Evolutionary conservation across 2,797 vertebrate species (phyloP).

Genomic region (Synanceia verrucosa): DNA sequence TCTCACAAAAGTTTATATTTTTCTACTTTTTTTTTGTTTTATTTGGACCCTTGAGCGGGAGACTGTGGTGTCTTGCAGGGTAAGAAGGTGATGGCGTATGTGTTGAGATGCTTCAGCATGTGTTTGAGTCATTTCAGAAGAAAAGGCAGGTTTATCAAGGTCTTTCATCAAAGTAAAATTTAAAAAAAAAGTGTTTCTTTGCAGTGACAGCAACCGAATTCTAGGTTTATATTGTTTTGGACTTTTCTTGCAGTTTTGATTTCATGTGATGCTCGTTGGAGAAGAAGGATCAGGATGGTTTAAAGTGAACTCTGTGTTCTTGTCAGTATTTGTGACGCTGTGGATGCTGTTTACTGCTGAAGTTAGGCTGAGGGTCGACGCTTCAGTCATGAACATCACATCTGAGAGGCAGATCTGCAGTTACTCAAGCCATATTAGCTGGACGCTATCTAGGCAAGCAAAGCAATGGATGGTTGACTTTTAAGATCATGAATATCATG

Average conservation of each 20-base stretch:
- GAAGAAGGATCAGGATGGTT: neutral
- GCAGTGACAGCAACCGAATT: conserved; percentile 46
- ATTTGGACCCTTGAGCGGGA: conserved; percentile 51
- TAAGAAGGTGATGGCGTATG: conserved; percentile 36
- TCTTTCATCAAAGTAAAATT: conserved; percentile 83
- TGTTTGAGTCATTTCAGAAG: conserved; percentile 61
- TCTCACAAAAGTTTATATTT: conserved; percentile 81
- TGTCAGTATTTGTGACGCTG: conserved; percentile 28
- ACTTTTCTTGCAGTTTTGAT: conserved; percentile 55
- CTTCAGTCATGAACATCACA: neutral
- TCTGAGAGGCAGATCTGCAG: conserved; percentile 13
- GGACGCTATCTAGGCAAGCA: neutral
- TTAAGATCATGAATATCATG: neutral
- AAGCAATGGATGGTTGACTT: neutral
- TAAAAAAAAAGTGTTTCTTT: conserved; percentile 48
- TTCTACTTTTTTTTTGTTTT: conserved; percentile 76
- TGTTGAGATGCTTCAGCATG: conserved; percentile 42
- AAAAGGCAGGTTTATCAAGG: conserved; percentile 74
- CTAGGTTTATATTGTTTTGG: conserved; percentile 29
- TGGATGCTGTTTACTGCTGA: neutral
- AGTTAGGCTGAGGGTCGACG: neutral
- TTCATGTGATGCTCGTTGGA: conserved; percentile 35
- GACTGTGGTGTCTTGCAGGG: conserved; percentile 55
- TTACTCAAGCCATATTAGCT: neutral
- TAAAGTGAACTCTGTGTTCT: conserved; percentile 10